Evolutionary conservation across 1,140 invertebrate species (phyloP), one percentile per base, ranked within the genome.

Genomic region (Neuroterus valhalla): DNA sequence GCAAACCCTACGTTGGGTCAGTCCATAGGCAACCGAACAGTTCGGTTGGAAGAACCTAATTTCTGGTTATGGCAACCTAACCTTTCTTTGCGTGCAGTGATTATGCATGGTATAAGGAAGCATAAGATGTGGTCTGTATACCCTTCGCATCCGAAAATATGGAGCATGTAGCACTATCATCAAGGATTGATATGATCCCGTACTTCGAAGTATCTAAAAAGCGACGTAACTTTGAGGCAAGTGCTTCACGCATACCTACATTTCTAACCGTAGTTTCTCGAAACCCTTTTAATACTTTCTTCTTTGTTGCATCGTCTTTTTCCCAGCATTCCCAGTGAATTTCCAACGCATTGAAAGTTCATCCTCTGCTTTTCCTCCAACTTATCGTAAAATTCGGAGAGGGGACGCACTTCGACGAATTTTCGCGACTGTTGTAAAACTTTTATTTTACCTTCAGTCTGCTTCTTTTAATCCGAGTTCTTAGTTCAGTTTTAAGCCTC

Each of bases 361-460:
- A 62, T 74, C 76, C 79, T 76, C 71, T 77, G 76, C 76, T 81
- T 81, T 81, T 74, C 67, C 66, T 74, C 78, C 78, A 79, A 77
- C 76, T 78, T 72, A 72, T 67, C 74, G 75, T 76, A 81, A 81
- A 79, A 78, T 72, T 68, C 72, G 73, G 69, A 62, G 69, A 76
- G 71, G 76, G 71, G 75, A 81, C 77, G 75, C 74, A 81, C 79
- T 78, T 78, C 70, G 75, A 52, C 72, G 79, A 81, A 75, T 81
- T 81, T 77, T 73, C 66, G 74, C 76, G 78, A 78, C 78, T 81
- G 77, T 81, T 81, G 77, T 73, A 72, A 85, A 87, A 85, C 84
- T 86, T 86, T 85, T 83, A 87, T 87, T 86, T 82, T 78, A 78
- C 78, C 81, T 78, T 83, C 79, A 77, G 17, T 77, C 73, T 75